These are phyloP conservation scores for Limosa lapponica DNA, from an alignment of 2,797 vertebrate species.

Conservation along the genomic window DNA sequence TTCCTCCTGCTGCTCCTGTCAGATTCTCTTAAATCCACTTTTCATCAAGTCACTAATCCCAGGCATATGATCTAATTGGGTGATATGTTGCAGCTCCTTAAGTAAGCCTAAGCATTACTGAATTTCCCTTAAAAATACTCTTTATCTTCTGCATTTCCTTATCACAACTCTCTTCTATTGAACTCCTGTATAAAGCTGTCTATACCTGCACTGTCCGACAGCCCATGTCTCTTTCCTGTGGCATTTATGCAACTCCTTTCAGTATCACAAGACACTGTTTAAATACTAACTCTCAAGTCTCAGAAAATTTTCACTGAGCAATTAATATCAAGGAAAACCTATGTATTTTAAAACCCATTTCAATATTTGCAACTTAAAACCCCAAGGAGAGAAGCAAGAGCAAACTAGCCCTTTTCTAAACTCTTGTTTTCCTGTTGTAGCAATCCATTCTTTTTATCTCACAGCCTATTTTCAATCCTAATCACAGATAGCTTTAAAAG, in stretches of 20 bases:
- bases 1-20: conserved; percentile 31
- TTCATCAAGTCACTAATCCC: conserved; percentile 11
- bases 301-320: neutral
- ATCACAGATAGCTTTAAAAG: neutral
- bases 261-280: neutral
- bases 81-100: neutral
- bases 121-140: neutral
- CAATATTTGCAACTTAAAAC: neutral
- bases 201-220: neutral
- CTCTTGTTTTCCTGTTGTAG: neutral
- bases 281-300: neutral
- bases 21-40: conserved; percentile 26
- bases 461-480: neutral
- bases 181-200: neutral
- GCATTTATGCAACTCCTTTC: neutral
- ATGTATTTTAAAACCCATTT: neutral
- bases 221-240: neutral
- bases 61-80: conserved; percentile 24
- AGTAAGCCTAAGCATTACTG: neutral
- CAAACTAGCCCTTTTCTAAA: neutral
- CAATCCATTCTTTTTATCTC: neutral
- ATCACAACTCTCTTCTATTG: neutral
- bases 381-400: neutral
- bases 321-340: neutral
- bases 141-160: neutral